Evolutionary conservation across 2,888 invertebrate species (phyloP).

Genomic region (Arctia plantaginis): DNA sequence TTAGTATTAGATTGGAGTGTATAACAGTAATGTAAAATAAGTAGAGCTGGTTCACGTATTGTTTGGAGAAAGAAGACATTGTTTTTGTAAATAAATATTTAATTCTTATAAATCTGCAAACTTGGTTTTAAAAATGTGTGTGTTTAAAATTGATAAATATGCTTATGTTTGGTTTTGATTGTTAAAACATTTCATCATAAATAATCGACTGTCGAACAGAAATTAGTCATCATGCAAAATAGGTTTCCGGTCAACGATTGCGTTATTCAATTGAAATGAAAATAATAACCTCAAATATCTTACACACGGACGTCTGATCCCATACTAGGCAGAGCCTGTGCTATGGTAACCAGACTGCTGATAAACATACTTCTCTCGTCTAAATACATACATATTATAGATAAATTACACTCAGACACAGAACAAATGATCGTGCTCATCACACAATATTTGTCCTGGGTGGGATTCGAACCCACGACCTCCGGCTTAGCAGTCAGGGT

Average conservation of each 20-base stretch:
- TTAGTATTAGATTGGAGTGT: background rate
- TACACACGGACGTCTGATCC: no score
- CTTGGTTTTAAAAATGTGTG: background rate
- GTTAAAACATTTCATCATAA: background rate
- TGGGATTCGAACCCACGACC: no score
- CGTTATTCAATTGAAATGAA: background rate
- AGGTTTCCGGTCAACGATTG: background rate
- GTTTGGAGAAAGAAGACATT: no score
- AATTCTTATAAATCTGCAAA: background rate
- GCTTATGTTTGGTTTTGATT: background rate
- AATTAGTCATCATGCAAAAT: background rate
- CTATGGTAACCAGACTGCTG: no score
- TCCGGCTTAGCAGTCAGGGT: no score
- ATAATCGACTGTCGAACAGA: background rate
- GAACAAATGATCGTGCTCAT: no score
- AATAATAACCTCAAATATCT: no score
- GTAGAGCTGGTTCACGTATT: background rate
- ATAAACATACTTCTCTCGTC: no score
- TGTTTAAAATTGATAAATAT: background rate
- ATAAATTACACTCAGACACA: no score
- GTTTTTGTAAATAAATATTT: background rate
- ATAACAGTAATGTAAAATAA: background rate
- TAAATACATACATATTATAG: no score
- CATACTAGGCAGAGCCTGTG: no score
- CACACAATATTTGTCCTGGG: no score